Evolutionary conservation across 2,113 vertebrate genomes (phyloP).

Genomic region (Eulemur rufifrons): DNA sequence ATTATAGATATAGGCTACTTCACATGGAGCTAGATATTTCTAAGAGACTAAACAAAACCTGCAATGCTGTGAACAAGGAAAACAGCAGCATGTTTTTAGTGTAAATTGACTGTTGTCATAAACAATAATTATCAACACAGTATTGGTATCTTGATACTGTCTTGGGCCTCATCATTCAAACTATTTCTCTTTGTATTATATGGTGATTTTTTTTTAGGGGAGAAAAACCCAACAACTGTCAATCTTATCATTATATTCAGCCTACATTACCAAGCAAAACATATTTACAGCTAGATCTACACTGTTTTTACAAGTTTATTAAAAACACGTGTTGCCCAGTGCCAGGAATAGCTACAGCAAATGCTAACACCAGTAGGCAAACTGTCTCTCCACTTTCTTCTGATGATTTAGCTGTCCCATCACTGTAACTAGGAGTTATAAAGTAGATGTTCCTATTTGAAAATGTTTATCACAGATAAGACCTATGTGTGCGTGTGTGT

Average conservation of each 20-base stretch:
- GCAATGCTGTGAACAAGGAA: constrained; percentile 64
- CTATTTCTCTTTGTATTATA: constrained; percentile 65
- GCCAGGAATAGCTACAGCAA: constrained; percentile 78
- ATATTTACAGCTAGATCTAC: constrained; percentile 79
- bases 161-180: constrained; percentile 60
- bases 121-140: constrained; percentile 68
- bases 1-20: constrained; percentile 74
- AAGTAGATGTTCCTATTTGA: constrained; percentile 28
- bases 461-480: neutral
- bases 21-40: constrained; percentile 61
- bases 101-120: constrained; percentile 72
- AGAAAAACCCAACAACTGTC: constrained; percentile 58
- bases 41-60: constrained; percentile 72
- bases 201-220: constrained; percentile 39
- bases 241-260: constrained; percentile 75
- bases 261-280: constrained; percentile 77
- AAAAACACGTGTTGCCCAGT: constrained; percentile 80
- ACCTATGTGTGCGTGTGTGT: neutral
- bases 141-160: constrained; percentile 49
- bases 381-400: constrained; percentile 72
- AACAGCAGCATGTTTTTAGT: constrained; percentile 68
- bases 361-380: constrained; percentile 78
- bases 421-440: constrained; percentile 45
- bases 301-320: constrained; percentile 82
- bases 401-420: constrained; percentile 58